Conservation (phyloP, 2,113 vertebrate genomes). For the Vombatus ursinus region DNA sequence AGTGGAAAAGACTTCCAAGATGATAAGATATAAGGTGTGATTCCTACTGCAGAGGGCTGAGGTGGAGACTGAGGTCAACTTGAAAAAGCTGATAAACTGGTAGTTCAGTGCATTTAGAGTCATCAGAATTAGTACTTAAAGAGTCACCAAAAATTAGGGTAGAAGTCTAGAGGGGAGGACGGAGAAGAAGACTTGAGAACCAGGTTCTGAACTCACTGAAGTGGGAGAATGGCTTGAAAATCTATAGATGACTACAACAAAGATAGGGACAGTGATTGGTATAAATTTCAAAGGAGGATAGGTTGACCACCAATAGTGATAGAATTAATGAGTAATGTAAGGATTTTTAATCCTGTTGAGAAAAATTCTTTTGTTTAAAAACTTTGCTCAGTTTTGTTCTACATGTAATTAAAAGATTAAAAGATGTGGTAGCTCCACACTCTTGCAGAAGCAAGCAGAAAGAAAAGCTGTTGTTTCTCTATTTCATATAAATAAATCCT, state of each 20-base stretch:
- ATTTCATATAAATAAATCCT: not conserved
- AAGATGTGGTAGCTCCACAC: too few relatives aligned
- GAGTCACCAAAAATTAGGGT: not conserved
- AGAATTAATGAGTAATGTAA: not conserved
- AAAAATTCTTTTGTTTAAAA: not conserved
- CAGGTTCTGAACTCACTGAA: not conserved
- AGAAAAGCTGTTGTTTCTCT: too few relatives aligned
- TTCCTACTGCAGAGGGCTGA: not conserved
- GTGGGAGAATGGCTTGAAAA: not conserved
- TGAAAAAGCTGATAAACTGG: not conserved
- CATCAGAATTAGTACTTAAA: not conserved
- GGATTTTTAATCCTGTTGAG: not conserved
- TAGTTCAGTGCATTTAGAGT: not conserved
- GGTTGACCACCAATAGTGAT: not conserved
- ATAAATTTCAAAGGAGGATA: not conserved
- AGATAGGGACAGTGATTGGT: not conserved
- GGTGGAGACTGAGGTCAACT: not conserved
- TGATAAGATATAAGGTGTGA: not conserved
- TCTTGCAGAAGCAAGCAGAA: not conserved
- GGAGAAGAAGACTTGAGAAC: not conserved
- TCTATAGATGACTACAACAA: not conserved
- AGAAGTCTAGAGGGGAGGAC: not conserved
- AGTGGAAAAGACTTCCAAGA: not conserved
- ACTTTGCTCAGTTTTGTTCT: not conserved
- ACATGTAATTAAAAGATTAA: not conserved